Percentiles rank a stretch among this genome's conserved stretches.
phyloP scores from a whole-genome alignment of 2,797 vertebrate species.

The Acridotheres tristis region DNA sequence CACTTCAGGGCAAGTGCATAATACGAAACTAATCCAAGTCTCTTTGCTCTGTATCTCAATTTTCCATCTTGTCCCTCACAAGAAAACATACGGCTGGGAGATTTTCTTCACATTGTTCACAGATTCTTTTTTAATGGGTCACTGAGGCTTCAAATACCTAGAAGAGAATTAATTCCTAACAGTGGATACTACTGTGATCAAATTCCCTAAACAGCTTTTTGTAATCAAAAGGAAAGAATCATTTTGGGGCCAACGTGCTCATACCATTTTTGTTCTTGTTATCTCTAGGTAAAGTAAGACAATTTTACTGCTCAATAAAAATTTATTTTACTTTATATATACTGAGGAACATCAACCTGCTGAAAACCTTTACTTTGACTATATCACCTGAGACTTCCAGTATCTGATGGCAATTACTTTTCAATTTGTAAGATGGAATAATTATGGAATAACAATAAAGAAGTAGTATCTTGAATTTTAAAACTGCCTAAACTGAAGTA shows the following conservation, averaged over 20 bases:
- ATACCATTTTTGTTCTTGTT: not conserved
- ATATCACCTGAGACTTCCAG: not conserved
- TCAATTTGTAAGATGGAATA: not conserved
- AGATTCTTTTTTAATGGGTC: not conserved
- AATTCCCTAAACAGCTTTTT: not conserved
- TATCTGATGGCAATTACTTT: not conserved
- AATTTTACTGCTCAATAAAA: not conserved
- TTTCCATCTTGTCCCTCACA: not conserved
- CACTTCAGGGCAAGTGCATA: not conserved
- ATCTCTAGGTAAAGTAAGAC: not conserved
- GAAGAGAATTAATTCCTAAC: not conserved
- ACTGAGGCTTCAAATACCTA: not conserved
- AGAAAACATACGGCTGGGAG: not conserved
- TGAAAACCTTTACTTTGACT: not conserved
- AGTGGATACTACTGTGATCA: not conserved
- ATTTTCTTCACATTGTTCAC: not conserved
- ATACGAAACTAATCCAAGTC: not conserved
- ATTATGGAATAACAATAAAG: not conserved
- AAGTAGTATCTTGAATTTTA: not conserved
- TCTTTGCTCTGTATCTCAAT: not conserved
- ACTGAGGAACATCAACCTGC: not conserved
- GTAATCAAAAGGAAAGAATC: not conserved
- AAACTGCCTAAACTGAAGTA: not conserved
- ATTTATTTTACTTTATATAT: too few species aligned
- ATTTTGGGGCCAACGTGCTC: not conserved